Conservation (phyloP, 2,113 vertebrate species). For the Pomatorhinus ruficollis region DNA sequence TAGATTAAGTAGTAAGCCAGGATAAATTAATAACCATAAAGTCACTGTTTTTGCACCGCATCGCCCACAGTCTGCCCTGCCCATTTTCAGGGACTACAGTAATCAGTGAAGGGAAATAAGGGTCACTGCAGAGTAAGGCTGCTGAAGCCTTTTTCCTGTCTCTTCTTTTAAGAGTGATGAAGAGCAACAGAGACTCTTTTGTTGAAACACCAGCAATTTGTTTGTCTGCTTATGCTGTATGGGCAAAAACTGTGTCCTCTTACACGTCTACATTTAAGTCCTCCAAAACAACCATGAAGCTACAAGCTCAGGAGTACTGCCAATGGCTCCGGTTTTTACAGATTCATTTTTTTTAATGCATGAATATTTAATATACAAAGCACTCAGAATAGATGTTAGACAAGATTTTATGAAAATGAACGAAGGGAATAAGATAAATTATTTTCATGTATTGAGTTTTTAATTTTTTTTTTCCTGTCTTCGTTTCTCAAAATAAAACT, state of each 20-base stretch:
- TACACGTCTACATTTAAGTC: background rate
- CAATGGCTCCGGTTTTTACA: background rate
- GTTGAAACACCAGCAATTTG: constrained; percentile 4
- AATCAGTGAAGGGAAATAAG: background rate
- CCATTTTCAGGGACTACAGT: background rate
- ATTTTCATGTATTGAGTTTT: background rate
- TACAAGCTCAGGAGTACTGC: background rate
- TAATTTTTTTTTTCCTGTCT: background rate
- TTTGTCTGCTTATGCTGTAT: background rate
- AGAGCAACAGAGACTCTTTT: background rate
- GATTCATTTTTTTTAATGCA: background rate
- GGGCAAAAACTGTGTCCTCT: background rate
- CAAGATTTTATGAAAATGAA: background rate
- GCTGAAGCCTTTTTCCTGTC: background rate
- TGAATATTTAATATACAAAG: background rate
- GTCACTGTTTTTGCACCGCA: background rate
- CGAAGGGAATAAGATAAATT: background rate
- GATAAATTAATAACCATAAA: background rate
- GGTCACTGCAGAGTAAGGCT: background rate
- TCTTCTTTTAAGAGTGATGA: background rate
- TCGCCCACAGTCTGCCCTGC: background rate
- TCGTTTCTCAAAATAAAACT: background rate
- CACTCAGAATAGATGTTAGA: background rate
- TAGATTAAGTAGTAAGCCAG: background rate
- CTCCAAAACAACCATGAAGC: background rate